These are phyloP conservation scores for Drosophila albomicans DNA, from an alignment of 1,140 invertebrate genomes.

Conservation along the genomic window DNA sequence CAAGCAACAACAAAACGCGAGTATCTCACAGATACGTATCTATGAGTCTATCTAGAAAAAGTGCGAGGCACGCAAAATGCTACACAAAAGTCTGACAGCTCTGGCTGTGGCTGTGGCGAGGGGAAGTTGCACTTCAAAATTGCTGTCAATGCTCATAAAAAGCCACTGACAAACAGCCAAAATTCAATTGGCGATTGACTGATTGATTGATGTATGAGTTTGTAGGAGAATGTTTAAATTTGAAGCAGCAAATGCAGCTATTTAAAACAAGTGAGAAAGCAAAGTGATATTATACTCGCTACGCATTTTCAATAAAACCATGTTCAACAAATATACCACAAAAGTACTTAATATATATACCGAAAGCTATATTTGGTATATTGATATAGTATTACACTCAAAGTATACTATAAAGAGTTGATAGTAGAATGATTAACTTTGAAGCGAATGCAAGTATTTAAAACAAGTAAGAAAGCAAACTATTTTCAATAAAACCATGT, in stretches of 20 bases:
- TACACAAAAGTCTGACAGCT: constrained; percentile 13
- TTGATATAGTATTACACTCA: too few species aligned
- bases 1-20: constrained; percentile 33
- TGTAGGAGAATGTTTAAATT: neutral
- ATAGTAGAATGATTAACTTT: too few species aligned
- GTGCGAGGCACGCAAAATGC: constrained; percentile 16
- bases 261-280: too few species aligned
- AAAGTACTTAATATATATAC: too few species aligned
- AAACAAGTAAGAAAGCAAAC: too few species aligned
- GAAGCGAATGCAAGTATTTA: too few species aligned
- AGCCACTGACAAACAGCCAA: neutral
- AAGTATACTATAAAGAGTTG: too few species aligned
- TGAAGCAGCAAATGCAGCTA: neutral
- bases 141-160: neutral
- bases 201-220: neutral
- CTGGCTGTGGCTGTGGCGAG: neutral
- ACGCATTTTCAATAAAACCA: too few species aligned
- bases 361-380: too few species aligned
- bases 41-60: constrained; percentile 3
- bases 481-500: too few species aligned
- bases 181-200: neutral
- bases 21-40: constrained; percentile 49
- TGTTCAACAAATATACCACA: too few species aligned
- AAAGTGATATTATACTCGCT: too few species aligned
- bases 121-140: constrained; percentile 2